Conservation (phyloP, 2,888 invertebrate genomes). For the Trachelus stipa region DNA sequence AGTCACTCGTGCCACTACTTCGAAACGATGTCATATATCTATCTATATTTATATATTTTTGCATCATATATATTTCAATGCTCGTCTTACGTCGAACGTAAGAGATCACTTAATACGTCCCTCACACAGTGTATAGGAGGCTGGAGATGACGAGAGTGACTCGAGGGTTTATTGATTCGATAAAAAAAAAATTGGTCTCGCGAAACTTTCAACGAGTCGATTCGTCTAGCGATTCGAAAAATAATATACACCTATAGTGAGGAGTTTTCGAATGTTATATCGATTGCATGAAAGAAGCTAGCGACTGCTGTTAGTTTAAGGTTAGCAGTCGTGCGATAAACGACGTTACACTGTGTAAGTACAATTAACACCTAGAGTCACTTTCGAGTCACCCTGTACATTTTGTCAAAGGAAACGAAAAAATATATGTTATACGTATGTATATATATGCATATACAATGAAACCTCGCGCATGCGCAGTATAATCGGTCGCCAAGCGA, state of each 20-base stretch:
- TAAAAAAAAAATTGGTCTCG: background rate
- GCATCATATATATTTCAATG: background rate
- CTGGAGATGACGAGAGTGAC: background rate
- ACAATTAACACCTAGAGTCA: background rate
- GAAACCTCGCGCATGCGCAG: background rate
- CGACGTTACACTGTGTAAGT: background rate
- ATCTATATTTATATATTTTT: background rate
- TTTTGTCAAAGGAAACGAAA: background rate
- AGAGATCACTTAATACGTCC: background rate
- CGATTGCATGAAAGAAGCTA: background rate
- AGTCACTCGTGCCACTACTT: background rate
- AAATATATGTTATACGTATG: background rate
- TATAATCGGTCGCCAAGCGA: background rate
- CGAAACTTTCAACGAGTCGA: background rate
- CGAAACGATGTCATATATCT: background rate
- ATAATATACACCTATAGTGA: background rate
- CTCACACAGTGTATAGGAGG: background rate
- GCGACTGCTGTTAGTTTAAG: background rate
- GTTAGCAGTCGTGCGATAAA: background rate
- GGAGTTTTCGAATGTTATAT: background rate
- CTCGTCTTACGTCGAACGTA: background rate
- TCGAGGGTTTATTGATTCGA: background rate
- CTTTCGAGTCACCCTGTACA: background rate
- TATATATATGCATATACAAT: background rate
- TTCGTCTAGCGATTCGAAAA: background rate